A percentile compares a stretch with the other conserved stretches of the same genome.
phyloP scores from a whole-genome alignment of 1,140 invertebrate species.

The Onthophagus taurus region DNA sequence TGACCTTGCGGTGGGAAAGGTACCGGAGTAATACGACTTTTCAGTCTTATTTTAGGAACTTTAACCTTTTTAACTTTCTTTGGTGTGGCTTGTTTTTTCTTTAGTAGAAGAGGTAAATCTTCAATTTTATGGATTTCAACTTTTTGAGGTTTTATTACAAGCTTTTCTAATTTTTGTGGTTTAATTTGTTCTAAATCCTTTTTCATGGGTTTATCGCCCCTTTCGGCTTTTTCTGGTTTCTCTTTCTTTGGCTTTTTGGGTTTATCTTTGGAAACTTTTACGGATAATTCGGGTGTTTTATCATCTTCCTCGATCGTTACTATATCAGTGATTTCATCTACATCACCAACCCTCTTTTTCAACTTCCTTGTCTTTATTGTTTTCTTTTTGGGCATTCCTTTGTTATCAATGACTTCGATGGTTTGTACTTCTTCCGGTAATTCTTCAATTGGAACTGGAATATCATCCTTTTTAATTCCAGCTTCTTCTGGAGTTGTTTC shows the following conservation, averaged over 20 bases:
- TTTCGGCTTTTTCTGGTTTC: slow-evolving; percentile 10
- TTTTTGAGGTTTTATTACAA: slow-evolving; percentile 28
- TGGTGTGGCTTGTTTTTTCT: slow-evolving; percentile 29
- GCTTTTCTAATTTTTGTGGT: slow-evolving; percentile 15
- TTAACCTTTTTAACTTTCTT: slow-evolving; percentile 31
- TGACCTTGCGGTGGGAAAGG: slow-evolving; percentile 49
- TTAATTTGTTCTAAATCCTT: slow-evolving; percentile 11
- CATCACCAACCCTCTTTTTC: slow-evolving; percentile 38
- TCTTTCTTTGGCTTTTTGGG: slow-evolving; percentile 7
- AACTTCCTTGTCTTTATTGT: slow-evolving; percentile 31
- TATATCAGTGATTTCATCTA: slow-evolving; percentile 39
- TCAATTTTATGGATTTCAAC: slow-evolving; percentile 18
- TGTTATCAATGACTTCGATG: slow-evolving; percentile 31
- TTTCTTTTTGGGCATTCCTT: slow-evolving; percentile 30
- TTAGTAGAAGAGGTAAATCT: slow-evolving; percentile 6
- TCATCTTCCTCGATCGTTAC: slow-evolving; percentile 40
- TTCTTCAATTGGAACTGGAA: slow-evolving; percentile 25
- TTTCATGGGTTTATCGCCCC: slow-evolving; percentile 11
- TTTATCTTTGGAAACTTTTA: slow-evolving; percentile 21
- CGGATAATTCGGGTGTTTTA: slow-evolving; percentile 27
- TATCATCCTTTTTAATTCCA: slow-evolving; percentile 27
- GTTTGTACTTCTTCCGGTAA: slow-evolving; percentile 29
- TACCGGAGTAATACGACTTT: slow-evolving; percentile 51
- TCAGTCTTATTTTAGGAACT: slow-evolving; percentile 52
- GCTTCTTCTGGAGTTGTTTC: slow-evolving; percentile 34